Base-by-base conservation (phyloP, 2,797 vertebrate species). In the Phalloptychus januarius region DNA sequence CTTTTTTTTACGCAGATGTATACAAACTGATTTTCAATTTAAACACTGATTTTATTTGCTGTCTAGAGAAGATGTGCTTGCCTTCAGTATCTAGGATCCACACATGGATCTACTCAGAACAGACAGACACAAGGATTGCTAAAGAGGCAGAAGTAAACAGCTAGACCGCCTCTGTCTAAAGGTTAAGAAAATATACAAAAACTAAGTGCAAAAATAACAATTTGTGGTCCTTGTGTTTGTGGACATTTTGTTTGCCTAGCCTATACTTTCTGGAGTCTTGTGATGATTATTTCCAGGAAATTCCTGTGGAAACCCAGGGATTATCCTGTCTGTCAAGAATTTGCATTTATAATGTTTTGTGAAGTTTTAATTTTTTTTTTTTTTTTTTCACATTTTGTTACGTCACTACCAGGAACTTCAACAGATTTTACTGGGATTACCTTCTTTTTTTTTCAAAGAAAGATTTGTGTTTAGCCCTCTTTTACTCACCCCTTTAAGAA, bases 121-220 rank as follows among this genome's bases (percentile, higher is more conserved):
- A 76, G 50, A 76, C 3, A 13, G 36, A 54, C 31, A 52, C 36
- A 23, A 50, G n/a, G 33, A 74, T 67, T 58, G 50, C 31, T 44
- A 58, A 67, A 79, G 48, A 44, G 42, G 44, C 50, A 75, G 52
- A 25, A 16, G 54, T 40, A 61, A 78, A 80, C 56, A 78, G 45
- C 46, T 13, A 28, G 20, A 42, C 16, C 48, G 54, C 23, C 40
- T 74, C 25, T 67, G 77, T 72, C 74, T 63, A 44, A 31, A 70
- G 70, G 50, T 73, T 36, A 74, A 63, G 45, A 56, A 74, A 77
- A 79, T 76, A 79, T 52, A 74, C 73, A 74, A 52, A 71, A 72
- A 25, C n/a, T 48, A 78, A 75, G 67, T 58, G 33, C 69, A 76
- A 76, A 83, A 74, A 63, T 56, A 56, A 71, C 65, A 54, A 71